These are phyloP conservation scores for Coracopsis vasa DNA, from an alignment of 2,113 vertebrate genomes.

Conservation along the genomic window DNA sequence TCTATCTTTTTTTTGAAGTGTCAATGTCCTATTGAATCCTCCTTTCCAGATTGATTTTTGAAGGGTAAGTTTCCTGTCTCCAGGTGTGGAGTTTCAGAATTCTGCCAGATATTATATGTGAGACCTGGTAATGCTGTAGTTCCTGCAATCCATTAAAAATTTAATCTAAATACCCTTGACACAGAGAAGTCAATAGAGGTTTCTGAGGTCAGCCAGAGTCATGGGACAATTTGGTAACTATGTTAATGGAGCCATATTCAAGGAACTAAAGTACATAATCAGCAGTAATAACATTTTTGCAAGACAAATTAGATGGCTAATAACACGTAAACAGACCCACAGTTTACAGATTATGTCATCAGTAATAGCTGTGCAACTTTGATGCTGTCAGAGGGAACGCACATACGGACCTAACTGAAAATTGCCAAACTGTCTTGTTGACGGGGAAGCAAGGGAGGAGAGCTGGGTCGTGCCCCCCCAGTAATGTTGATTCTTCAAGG, in stretches of 20 bases:
- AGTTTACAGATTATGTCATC: neutral
- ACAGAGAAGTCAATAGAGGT: neutral
- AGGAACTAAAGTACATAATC: neutral
- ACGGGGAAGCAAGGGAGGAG: neutral
- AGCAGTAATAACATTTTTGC: neutral
- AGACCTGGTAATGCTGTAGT: neutral
- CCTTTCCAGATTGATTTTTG: neutral
- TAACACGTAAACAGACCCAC: neutral
- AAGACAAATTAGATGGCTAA: neutral
- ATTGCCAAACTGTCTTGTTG: neutral
- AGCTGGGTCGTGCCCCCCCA: rapidly evolving
- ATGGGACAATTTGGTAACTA: neutral
- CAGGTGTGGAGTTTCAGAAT: neutral
- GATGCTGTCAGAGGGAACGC: neutral
- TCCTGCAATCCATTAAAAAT: neutral
- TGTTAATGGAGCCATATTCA: neutral
- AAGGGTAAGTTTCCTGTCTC: neutral
- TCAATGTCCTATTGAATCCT: neutral
- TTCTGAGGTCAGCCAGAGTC: neutral
- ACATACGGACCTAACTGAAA: neutral
- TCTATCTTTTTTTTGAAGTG: neutral
- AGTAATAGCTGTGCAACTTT: neutral
- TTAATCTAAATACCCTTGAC: neutral
- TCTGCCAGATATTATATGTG: neutral
- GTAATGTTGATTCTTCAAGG: neutral